Percentiles rank a stretch among this genome's conserved stretches.
Conservation (phyloP, 1,140 invertebrate genomes). For the Nylanderia fulva region DNA sequence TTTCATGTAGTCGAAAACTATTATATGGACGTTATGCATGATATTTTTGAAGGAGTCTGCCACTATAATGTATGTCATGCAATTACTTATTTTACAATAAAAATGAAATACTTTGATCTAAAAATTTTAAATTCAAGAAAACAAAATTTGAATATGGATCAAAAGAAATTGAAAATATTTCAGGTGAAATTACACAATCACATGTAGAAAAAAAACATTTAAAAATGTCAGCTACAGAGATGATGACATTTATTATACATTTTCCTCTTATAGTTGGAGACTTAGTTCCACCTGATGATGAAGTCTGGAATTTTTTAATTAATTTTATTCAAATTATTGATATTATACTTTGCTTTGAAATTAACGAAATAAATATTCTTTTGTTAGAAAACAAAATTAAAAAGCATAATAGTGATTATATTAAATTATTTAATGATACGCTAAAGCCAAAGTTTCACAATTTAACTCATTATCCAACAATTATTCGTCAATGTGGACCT, state of each 20-base stretch:
- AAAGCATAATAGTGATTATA: conserved; percentile 16
- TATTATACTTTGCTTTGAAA: conserved; percentile 32
- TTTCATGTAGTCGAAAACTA: conserved; percentile 16
- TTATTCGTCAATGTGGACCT: conserved; percentile 15
- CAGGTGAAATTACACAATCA: conserved; percentile 7
- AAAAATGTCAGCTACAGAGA: conserved; percentile 19
- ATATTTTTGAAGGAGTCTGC: conserved; percentile 15
- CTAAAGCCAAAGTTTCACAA: conserved; percentile 29
- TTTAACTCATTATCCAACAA: conserved; percentile 28
- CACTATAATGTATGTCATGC: conserved; percentile 3
- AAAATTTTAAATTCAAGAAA: conserved; percentile 14
- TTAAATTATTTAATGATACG: conserved; percentile 28
- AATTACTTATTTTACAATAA: conserved; percentile 9
- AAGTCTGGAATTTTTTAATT: conserved; percentile 36
- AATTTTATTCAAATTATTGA: conserved; percentile 23
- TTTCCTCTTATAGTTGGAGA: conserved; percentile 8
- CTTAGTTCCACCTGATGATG: conserved; percentile 4
- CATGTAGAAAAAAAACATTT: conserved; percentile 34
- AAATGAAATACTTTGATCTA: conserved; percentile 21
- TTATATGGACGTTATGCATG: conserved; percentile 1
- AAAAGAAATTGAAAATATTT: conserved; percentile 11
- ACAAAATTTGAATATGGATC: conserved; percentile 15
- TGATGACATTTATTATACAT: conserved; percentile 21
- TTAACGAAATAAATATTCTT: conserved; percentile 25
- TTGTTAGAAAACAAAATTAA: conserved; percentile 35